These are phyloP conservation scores for Haliclona indistincta DNA, from an alignment of 37 sponge, comb jelly and placozoan species.

Conservation along the genomic window DNA sequence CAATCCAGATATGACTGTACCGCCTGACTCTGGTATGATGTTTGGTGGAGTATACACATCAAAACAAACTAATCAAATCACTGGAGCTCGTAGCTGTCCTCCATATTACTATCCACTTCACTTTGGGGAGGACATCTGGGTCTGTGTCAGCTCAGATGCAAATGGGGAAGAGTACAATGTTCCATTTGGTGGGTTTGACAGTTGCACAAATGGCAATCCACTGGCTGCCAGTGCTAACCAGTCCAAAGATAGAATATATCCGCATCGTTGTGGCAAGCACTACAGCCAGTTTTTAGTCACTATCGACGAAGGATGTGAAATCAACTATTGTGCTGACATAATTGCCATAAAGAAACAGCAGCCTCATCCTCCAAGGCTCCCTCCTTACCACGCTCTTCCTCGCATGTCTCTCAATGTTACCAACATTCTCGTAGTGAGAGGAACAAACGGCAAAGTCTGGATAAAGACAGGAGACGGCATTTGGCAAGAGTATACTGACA, in stretches of 20 bases:
- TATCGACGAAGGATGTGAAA: constrained; percentile 67
- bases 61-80: constrained; percentile 54
- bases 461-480: not conserved
- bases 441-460: constrained; percentile 2
- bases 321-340: constrained; percentile 60
- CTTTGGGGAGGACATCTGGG: constrained; percentile 57
- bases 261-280: constrained; percentile 37
- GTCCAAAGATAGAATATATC: too few relatives aligned
- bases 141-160: constrained; percentile 66
- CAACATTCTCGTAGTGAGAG: constrained; percentile 25
- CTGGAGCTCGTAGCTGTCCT: constrained; percentile 57
- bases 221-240: constrained; percentile 24
- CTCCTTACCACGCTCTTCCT: constrained; percentile 45
- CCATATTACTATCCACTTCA: constrained; percentile 42
- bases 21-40: constrained; percentile 48
- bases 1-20: constrained; percentile 8
- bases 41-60: constrained; percentile 82
- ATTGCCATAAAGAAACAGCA: constrained; percentile 3
- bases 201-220: constrained; percentile 72
- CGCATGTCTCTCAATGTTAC: constrained; percentile 22
- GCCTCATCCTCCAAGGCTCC: constrained; percentile 30
- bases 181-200: constrained; percentile 77
- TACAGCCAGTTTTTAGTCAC: constrained; percentile 53
- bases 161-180: constrained; percentile 33
- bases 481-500: too few relatives aligned